Evolutionary conservation across 1,140 invertebrate genomes (phyloP).

Genomic region (Magallana ariakensis): DNA sequence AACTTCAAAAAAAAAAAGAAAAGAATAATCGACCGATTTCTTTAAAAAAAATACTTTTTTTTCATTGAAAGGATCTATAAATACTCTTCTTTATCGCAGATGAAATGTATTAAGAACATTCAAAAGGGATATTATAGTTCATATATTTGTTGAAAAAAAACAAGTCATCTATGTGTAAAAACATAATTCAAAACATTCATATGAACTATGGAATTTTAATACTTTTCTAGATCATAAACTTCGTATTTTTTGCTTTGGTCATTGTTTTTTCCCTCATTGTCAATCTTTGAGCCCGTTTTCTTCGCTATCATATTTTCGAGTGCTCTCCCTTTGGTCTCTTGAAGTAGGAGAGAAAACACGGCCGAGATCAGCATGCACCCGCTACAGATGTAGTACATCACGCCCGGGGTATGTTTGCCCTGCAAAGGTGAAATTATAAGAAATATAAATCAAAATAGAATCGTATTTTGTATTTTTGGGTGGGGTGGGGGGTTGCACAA

Average conservation of each 20-base stretch:
- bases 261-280: not conserved
- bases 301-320: conserved; percentile 16
- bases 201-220: not conserved
- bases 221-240: not conserved
- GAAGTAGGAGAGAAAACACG: not conserved
- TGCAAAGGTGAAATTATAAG: conserved; percentile 4
- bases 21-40: too few species aligned
- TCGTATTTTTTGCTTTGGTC: not conserved
- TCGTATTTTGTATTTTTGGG: not conserved
- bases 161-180: too few species aligned
- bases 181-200: too few species aligned
- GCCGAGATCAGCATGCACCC: conserved; percentile 30
- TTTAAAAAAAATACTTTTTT: too few species aligned
- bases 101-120: too few species aligned
- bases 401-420: conserved; percentile 8
- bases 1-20: too few species aligned
- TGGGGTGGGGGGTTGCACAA: too few species aligned
- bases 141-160: too few species aligned
- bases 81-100: too few species aligned
- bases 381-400: conserved; percentile 40
- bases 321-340: conserved; percentile 41
- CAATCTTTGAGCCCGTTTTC: not conserved
- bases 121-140: too few species aligned
- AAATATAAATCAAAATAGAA: not conserved
- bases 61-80: too few species aligned